These are phyloP conservation scores for Lamellibrachia luymesi DNA, from an alignment of 1,140 invertebrate species.

Conservation along the genomic window DNA sequence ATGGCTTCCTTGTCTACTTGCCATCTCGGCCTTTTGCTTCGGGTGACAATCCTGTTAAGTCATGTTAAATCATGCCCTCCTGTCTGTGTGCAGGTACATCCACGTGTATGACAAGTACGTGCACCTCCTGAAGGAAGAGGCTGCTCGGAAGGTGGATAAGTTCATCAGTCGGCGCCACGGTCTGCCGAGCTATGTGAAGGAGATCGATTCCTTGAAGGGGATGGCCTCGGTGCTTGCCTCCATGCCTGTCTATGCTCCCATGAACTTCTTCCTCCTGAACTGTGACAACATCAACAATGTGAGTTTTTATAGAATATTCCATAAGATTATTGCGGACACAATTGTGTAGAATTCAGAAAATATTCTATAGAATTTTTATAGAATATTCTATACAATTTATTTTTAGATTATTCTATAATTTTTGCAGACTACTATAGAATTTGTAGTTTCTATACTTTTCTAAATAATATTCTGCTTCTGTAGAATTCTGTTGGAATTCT, in stretches of 20 bases:
- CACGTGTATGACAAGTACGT: constrained; percentile 68
- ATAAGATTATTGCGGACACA: too few relatives aligned
- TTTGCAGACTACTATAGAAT: too few relatives aligned
- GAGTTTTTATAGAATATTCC: not conserved
- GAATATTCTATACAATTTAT: too few relatives aligned
- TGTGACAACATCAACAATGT: constrained; percentile 55
- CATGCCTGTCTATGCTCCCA: constrained; percentile 69
- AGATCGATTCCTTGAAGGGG: constrained; percentile 69
- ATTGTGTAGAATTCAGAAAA: too few relatives aligned
- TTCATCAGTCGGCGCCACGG: constrained; percentile 63
- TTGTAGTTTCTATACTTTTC: too few relatives aligned
- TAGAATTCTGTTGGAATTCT: too few relatives aligned
- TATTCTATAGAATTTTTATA: too few relatives aligned
- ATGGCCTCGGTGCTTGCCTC: constrained; percentile 73
- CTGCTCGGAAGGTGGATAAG: constrained; percentile 64
- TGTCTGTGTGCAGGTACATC: constrained; percentile 47
- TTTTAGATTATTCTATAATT: too few relatives aligned
- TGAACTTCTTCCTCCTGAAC: constrained; percentile 72
- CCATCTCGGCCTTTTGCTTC: too few relatives aligned
- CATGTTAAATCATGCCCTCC: not conserved
- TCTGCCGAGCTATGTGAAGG: constrained; percentile 53
- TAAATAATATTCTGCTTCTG: too few relatives aligned
- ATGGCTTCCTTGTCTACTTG: too few relatives aligned
- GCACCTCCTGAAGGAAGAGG: constrained; percentile 70
- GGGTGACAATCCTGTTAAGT: too few relatives aligned